Conservation (phyloP, 2,797 vertebrate species). For the Propithecus perrieri region DNA sequence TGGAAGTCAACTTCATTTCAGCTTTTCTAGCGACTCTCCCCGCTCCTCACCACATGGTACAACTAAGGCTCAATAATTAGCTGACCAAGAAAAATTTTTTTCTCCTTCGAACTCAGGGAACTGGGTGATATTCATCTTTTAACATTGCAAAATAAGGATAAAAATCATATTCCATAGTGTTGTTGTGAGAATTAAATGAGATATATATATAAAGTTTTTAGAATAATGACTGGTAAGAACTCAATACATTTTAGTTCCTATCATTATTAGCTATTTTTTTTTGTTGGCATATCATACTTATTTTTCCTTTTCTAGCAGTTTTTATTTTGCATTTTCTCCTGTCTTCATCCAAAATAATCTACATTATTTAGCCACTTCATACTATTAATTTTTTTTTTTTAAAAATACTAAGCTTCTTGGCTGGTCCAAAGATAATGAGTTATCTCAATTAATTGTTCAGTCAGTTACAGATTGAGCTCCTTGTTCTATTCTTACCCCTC, state of each 20-base stretch:
- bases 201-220: conserved; percentile 14
- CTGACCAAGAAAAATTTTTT: background rate
- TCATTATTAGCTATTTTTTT: background rate
- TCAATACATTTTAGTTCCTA: background rate
- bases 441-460: background rate
- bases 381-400: background rate
- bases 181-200: conserved; percentile 31
- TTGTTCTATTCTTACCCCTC: background rate
- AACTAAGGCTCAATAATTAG: background rate
- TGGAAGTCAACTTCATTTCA: background rate
- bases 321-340: background rate
- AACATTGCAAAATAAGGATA: background rate
- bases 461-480: background rate
- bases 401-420: background rate
- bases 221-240: background rate
- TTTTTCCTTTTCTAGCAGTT: background rate
- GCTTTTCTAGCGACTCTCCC: background rate
- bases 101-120: background rate
- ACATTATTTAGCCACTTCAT: background rate
- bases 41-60: background rate
- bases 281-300: background rate
- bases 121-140: too few species aligned
- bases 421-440: background rate
- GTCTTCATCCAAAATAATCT: background rate
- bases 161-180: background rate